Evolutionary conservation across 1,140 invertebrate genomes (phyloP).

Genomic region (Hyposmocoma kahamanoa): DNA sequence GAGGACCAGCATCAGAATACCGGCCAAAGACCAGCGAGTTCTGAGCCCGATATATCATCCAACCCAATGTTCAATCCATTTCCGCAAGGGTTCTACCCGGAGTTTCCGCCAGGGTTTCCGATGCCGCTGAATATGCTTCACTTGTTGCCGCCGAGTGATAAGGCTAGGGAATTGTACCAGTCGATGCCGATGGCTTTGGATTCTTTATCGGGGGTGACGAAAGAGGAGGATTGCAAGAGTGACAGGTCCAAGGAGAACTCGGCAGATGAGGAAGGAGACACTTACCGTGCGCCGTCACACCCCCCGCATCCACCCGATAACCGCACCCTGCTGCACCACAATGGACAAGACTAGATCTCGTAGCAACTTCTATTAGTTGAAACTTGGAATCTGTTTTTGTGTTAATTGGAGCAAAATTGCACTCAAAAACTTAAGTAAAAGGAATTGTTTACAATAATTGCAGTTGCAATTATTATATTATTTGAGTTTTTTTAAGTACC

Average conservation of each 20-base stretch:
- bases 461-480: too few relatives aligned
- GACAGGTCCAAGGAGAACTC: conserved; percentile 78
- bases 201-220: conserved; percentile 62
- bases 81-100: conserved; percentile 84
- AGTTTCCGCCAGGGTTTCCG: conserved; percentile 85
- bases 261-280: conserved; percentile 76
- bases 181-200: conserved; percentile 70
- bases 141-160: conserved; percentile 83
- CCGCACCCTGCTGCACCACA: conserved; percentile 76
- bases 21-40: conserved; percentile 76
- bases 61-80: conserved; percentile 82
- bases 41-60: conserved; percentile 75
- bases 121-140: conserved; percentile 89
- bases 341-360: conserved; percentile 76
- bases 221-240: conserved; percentile 79
- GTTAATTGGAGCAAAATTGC: conserved; percentile 20
- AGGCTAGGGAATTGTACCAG: conserved; percentile 76
- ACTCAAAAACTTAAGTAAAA: too few relatives aligned
- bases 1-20: conserved; percentile 58
- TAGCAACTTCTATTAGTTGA: conserved; percentile 2
- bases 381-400: conserved; percentile 33
- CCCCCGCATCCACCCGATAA: conserved; percentile 73
- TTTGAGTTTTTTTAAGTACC: conserved; percentile 23
- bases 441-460: too few relatives aligned
- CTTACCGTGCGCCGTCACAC: conserved; percentile 73